Conservation (phyloP, 1,140 invertebrate species). For the Lasaia peninsularis region DNA sequence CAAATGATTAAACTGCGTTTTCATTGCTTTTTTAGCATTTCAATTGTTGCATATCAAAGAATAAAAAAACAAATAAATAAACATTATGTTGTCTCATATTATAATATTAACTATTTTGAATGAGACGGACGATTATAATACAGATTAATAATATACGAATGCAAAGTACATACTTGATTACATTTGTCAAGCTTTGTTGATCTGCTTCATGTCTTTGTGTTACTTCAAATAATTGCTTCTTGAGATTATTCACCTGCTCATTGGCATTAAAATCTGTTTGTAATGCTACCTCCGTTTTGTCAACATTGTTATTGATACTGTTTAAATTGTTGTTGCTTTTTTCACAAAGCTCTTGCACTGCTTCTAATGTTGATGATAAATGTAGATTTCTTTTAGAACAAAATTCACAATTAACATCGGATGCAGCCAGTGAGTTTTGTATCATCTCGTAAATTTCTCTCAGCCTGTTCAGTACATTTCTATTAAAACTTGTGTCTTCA, state of each 20-base stretch:
- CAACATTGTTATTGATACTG: neutral
- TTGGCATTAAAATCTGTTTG: slow-evolving; percentile 15
- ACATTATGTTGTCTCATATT: too few species aligned
- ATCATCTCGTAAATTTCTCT: neutral
- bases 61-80: too few species aligned
- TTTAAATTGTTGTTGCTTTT: neutral
- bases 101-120: too few species aligned
- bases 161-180: slow-evolving; percentile 38
- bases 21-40: too few species aligned
- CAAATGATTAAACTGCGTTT: too few species aligned
- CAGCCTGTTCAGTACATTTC: neutral
- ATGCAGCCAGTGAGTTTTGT: neutral
- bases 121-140: too few species aligned
- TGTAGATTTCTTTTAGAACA: slow-evolving; percentile 7
- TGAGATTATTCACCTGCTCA: slow-evolving; percentile 4
- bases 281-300: slow-evolving; percentile 11
- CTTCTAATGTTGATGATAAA: neutral
- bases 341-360: slow-evolving; percentile 7
- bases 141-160: neutral
- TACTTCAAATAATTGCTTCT: slow-evolving; percentile 21
- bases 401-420: slow-evolving; percentile 8
- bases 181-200: slow-evolving; percentile 33
- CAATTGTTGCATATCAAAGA: too few species aligned
- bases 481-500: neutral
- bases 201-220: slow-evolving; percentile 35